Conservation (phyloP, 2,113 vertebrate species). For the Channa argus region DNA sequence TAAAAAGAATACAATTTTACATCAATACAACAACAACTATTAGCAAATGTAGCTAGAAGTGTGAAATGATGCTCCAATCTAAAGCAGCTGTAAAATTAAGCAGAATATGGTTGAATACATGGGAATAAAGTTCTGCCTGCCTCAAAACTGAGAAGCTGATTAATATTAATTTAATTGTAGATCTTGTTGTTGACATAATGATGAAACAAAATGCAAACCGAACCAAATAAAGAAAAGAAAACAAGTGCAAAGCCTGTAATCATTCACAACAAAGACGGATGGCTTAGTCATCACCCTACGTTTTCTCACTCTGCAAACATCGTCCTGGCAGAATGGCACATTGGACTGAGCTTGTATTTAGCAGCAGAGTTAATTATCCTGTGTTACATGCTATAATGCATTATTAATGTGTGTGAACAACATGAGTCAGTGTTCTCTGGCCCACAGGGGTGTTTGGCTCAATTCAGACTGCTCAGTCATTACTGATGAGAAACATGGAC, state of each 20-base stretch:
- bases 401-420: constrained; percentile 74
- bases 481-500: constrained; percentile 65
- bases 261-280: constrained; percentile 65
- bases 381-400: constrained; percentile 72
- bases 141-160: constrained; percentile 39
- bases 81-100: constrained; percentile 5
- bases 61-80: too few relatives aligned
- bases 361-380: constrained; percentile 70
- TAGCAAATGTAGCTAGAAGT: too few relatives aligned
- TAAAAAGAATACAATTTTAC: too few relatives aligned
- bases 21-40: too few relatives aligned
- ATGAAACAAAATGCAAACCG: constrained; percentile 58
- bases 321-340: constrained; percentile 49
- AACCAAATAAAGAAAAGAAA: constrained; percentile 6
- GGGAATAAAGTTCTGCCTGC: constrained; percentile 18
- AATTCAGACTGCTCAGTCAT: constrained; percentile 63
- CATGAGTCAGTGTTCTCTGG: constrained; percentile 66
- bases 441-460: constrained; percentile 59
- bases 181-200: constrained; percentile 37
- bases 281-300: constrained; percentile 53
- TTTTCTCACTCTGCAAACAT: constrained; percentile 40
- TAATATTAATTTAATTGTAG: constrained; percentile 50
- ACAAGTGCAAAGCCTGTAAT: constrained; percentile 54
- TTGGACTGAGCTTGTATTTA: constrained; percentile 58
- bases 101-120: neutral